Evolutionary conservation across 2,797 vertebrate species (phyloP).

Genomic region (Microchirus variegatus): DNA sequence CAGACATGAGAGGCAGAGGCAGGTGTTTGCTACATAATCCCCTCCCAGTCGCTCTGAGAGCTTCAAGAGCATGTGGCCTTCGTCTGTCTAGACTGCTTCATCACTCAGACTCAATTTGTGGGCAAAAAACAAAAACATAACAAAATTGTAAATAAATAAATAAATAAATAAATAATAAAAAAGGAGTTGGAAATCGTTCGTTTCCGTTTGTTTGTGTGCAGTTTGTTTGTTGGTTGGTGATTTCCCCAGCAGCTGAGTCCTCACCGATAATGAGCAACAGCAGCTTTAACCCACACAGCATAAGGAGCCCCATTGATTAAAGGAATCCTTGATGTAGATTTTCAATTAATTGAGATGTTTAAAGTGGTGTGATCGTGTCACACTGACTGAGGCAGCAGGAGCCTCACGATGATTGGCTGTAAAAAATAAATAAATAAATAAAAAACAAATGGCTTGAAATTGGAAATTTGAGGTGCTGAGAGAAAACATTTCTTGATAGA

Average conservation of each 20-base stretch:
- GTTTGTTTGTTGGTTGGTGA: constrained; percentile 16
- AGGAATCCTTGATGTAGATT: constrained; percentile 59
- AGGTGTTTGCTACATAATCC: constrained; percentile 56
- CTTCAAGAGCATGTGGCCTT: constrained; percentile 52
- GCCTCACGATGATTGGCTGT: constrained; percentile 1
- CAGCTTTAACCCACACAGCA: constrained; percentile 41
- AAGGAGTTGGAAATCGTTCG: constrained; percentile 20
- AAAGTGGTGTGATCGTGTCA: constrained; percentile 38
- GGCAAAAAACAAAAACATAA: constrained; percentile 17
- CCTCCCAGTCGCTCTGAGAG: constrained; percentile 30
- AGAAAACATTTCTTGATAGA: constrained; percentile 43
- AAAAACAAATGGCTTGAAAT: constrained; percentile 63
- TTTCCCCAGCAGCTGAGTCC: constrained; percentile 37
- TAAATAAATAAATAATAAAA: constrained; percentile 11
- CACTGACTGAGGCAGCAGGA: constrained; percentile 20
- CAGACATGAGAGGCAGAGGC: constrained; percentile 14
- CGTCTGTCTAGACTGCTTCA: constrained; percentile 48
- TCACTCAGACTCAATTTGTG: constrained; percentile 51
- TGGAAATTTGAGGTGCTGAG: constrained; percentile 61
- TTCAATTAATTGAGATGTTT: constrained; percentile 56
- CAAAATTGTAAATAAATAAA: constrained; percentile 7
- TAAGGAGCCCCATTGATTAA: constrained; percentile 56
- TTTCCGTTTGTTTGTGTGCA: constrained; percentile 22
- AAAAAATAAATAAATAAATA: constrained; percentile 13
- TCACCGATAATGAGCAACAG: constrained; percentile 61